Conservation (phyloP, 1,140 invertebrate genomes). For the Eulimnadia texana region DNA sequence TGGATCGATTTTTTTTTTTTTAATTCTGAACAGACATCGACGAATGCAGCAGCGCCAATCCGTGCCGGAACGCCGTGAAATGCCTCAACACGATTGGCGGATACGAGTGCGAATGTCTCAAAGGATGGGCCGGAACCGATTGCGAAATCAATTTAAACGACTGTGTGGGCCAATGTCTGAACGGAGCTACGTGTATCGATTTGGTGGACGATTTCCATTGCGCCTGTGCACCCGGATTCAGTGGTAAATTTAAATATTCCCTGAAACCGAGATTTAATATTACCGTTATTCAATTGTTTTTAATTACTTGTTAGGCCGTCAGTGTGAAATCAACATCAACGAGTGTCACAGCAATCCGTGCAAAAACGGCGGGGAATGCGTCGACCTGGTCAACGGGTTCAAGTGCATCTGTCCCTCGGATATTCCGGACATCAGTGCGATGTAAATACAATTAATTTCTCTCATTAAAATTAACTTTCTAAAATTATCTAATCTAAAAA, state of each 20-base stretch:
- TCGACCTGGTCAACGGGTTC: slow-evolving; percentile 32
- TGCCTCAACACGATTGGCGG: slow-evolving; percentile 64
- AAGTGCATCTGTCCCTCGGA: slow-evolving; percentile 36
- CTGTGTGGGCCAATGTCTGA: slow-evolving; percentile 55
- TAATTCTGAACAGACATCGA: slow-evolving; percentile 36
- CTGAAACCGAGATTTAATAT: background rate
- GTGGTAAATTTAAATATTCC: slow-evolving; percentile 33
- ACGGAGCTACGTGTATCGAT: slow-evolving; percentile 37
- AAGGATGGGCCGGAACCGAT: slow-evolving; percentile 33
- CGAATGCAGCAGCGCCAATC: slow-evolving; percentile 23
- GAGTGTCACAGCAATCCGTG: slow-evolving; percentile 26
- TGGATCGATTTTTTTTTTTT: background rate
- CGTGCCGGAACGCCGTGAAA: slow-evolving; percentile 65
- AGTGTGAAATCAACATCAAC: slow-evolving; percentile 26
- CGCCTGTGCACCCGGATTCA: slow-evolving; percentile 62
- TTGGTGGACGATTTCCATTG: slow-evolving; percentile 38
- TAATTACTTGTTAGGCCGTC: slow-evolving; percentile 26
- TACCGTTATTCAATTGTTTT: background rate
- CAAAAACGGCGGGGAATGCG: slow-evolving; percentile 40
- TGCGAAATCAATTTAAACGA: slow-evolving; percentile 45
- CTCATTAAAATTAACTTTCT: too few relatives aligned
- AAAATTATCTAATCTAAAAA: background rate
- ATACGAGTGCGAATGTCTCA: slow-evolving; percentile 56
- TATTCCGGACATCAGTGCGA: slow-evolving; percentile 64
- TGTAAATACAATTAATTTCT: slow-evolving; percentile 31